Evolutionary conservation across 2,113 vertebrate genomes (phyloP).

Genomic region (Anhinga rufa): DNA sequence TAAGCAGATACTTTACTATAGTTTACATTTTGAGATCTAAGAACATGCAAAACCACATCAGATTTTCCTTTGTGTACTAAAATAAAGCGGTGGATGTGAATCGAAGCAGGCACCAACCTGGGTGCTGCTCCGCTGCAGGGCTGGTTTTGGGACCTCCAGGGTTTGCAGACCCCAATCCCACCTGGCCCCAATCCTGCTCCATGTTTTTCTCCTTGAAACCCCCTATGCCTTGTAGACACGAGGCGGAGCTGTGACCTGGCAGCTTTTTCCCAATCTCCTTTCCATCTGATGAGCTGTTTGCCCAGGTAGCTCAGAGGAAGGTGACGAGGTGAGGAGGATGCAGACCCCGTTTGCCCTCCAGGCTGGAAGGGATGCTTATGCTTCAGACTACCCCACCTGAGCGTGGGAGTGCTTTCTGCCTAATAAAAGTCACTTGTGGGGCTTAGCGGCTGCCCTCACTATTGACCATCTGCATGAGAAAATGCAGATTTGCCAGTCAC

Average conservation of each 20-base stretch:
- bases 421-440: rapidly evolving
- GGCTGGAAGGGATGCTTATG: background rate
- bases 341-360: background rate
- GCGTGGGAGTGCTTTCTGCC: background rate
- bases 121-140: background rate
- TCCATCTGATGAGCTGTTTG: background rate
- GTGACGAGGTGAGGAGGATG: background rate
- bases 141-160: background rate
- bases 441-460: background rate
- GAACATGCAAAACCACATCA: background rate
- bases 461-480: background rate
- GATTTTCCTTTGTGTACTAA: background rate
- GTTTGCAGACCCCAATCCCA: background rate
- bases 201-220: background rate
- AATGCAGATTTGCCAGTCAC: background rate
- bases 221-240: background rate
- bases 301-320: background rate
- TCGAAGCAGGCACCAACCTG: rapidly evolving
- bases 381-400: background rate
- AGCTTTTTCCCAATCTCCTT: background rate
- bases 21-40: background rate
- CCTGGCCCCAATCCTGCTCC: background rate
- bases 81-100: background rate
- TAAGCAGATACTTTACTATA: background rate
- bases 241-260: background rate